These are phyloP conservation scores for Heliconius congener DNA, from an alignment of 1,140 invertebrate species.

Conservation along the genomic window DNA sequence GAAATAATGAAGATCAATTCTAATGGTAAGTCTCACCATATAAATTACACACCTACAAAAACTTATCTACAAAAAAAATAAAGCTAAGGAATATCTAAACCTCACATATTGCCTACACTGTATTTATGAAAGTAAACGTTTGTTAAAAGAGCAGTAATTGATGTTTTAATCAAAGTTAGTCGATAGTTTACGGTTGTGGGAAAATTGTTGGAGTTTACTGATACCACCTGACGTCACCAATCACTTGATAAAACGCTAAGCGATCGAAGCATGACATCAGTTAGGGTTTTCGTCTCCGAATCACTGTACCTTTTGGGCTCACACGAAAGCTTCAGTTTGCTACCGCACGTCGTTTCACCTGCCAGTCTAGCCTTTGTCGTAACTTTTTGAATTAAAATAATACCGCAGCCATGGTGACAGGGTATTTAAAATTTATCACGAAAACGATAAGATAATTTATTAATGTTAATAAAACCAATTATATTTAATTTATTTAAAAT, in stretches of 20 bases:
- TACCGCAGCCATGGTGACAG: conserved; percentile 67
- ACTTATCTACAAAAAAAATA: neutral
- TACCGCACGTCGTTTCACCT: conserved; percentile 59
- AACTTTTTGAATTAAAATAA: conserved; percentile 45
- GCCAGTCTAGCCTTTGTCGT: conserved; percentile 47
- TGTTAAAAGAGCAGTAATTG: neutral
- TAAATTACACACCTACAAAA: neutral
- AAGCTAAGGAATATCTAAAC: neutral
- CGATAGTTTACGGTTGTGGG: conserved; percentile 1
- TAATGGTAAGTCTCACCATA: conserved; percentile 33
- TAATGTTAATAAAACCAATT: conserved; percentile 16
- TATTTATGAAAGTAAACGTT: conserved; percentile 5
- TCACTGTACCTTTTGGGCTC: conserved; percentile 56
- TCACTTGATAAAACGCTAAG: conserved; percentile 60
- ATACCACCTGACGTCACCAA: conserved; percentile 60
- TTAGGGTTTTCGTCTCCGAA: conserved; percentile 60
- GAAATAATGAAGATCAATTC: conserved; percentile 23
- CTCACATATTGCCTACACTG: neutral
- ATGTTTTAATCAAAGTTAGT: conserved; percentile 9
- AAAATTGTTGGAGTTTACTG: neutral
- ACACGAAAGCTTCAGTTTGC: conserved; percentile 63
- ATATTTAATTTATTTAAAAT: conserved; percentile 49
- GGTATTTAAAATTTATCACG: conserved; percentile 19
- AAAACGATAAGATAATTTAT: conserved; percentile 24
- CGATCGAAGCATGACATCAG: conserved; percentile 59